Base-by-base conservation (phyloP, 2,888 invertebrate species). In the Lasioglossum morio region DNA sequence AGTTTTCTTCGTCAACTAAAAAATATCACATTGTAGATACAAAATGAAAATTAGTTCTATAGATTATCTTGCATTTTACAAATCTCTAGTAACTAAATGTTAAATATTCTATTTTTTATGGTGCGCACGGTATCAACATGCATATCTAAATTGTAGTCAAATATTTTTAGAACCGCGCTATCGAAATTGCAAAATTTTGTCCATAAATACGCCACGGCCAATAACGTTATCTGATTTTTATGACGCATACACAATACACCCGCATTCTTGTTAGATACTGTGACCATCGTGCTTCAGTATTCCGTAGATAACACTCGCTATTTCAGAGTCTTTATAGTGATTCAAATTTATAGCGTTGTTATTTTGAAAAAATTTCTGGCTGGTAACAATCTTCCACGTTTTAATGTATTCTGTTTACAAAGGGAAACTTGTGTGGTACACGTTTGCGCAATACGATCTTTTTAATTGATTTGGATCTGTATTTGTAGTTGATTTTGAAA, bases 201-300 rank as follows among this genome's bases (percentile, higher is more conserved):
- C 46, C 75, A 73, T 53, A 72, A 84, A 85, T 84, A 84, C 30
- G 63, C n/a, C 63, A n/a, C 8, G 27, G 60, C n/a, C 70, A 43
- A n/a, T 73, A 74, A 60, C 69, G 79, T 77, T 85, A 79, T 73
- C 84, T 77, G 84, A 79, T 84, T 69, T 60, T 72, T 27, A 66
- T 48, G 79, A 84, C 75, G n/a, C 14, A n/a, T 23, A 19, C 66
- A 81, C 75, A 79, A 77, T 78, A 46, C 48, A 34, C 43, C 72
- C n/a, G 69, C 73, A 40, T 83, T 83, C 73, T 73, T 81, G 75
- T 37, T 73, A 66, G 53, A 30, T 40, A 23, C 4, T 69, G 14
- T 5, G 77, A 27, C 72, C 69, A 53, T 40, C 75, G 14, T 69
- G 40, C 76, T 73, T 70, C 84, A 73, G 73, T 73, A 84, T 84